These are phyloP conservation scores for Nipponia nippon DNA, from an alignment of 2,113 vertebrate species.

Conservation along the genomic window DNA sequence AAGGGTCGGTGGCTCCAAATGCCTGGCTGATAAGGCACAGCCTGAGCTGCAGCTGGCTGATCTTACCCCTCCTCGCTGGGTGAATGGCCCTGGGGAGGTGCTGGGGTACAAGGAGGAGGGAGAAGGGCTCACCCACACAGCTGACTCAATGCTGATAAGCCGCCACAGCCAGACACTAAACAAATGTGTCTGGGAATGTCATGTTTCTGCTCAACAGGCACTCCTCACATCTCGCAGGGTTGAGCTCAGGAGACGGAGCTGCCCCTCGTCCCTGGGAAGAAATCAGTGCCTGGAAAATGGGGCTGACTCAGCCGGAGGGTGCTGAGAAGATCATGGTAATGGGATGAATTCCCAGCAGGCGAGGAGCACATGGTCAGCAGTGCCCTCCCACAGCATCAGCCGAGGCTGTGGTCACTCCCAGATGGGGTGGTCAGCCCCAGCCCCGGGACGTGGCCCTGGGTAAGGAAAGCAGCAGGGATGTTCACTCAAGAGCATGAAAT, in stretches of 20 bases:
- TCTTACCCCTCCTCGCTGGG: not conserved
- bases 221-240: not conserved
- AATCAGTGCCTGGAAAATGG: not conserved
- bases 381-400: not conserved
- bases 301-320: not conserved
- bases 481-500: not conserved
- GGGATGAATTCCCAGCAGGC: not conserved
- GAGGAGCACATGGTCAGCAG: not conserved
- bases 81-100: not conserved
- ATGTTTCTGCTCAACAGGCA: not conserved
- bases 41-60: not conserved
- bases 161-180: not conserved
- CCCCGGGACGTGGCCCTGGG: not conserved
- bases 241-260: not conserved
- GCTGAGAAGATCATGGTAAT: not conserved
- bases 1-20: not conserved
- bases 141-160: not conserved
- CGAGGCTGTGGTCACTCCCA: not conserved
- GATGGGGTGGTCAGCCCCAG: not conserved
- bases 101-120: not conserved
- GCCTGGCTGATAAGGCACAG: not conserved
- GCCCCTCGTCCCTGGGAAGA: not conserved
- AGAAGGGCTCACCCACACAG: not conserved
- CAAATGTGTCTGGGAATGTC: not conserved
- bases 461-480: not conserved